These are phyloP conservation scores for Arrhopalites spinosus DNA, from an alignment of 2,888 invertebrate species.

Conservation along the genomic window DNA sequence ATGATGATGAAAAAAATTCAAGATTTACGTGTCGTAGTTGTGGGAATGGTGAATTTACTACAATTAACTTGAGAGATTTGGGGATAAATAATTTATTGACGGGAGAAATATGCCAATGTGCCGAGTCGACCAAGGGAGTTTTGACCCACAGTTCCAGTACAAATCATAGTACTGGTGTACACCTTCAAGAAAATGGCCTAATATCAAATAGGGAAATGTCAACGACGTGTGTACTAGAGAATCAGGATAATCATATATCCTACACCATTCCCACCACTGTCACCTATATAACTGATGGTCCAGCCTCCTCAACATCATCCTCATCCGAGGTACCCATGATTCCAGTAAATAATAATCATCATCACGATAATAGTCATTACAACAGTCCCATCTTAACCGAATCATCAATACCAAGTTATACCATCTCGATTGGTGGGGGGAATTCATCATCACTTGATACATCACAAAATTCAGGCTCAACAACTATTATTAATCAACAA, in stretches of 20 bases:
- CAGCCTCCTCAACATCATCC: background rate
- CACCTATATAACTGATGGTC: background rate
- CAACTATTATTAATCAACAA: conserved; percentile 21
- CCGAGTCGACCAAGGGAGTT: no score
- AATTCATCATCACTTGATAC: conserved; percentile 13
- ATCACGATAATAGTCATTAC: conserved; percentile 15
- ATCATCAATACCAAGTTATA: conserved; percentile 3
- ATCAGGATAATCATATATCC: background rate
- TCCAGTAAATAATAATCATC: conserved; percentile 23
- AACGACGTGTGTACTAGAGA: background rate
- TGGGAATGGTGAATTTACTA: conserved; percentile 54
- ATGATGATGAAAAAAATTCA: conserved; percentile 20
- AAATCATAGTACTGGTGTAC: background rate
- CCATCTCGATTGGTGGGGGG: conserved; percentile 18
- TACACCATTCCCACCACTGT: background rate
- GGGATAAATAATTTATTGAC: background rate
- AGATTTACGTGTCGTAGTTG: conserved; percentile 51
- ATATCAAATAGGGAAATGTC: no score
- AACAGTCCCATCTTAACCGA: conserved; percentile 1
- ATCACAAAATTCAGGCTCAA: conserved; percentile 8
- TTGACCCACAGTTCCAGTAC: conserved; percentile 44
- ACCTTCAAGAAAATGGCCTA: background rate
- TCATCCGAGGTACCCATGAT: conserved; percentile 5
- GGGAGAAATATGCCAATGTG: no score
- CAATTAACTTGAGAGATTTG: conserved; percentile 53